Percentiles rank a stretch among this genome's conserved stretches.
Conservation (phyloP, 2,888 invertebrate genomes). For the Mellilla xanthometata region DNA sequence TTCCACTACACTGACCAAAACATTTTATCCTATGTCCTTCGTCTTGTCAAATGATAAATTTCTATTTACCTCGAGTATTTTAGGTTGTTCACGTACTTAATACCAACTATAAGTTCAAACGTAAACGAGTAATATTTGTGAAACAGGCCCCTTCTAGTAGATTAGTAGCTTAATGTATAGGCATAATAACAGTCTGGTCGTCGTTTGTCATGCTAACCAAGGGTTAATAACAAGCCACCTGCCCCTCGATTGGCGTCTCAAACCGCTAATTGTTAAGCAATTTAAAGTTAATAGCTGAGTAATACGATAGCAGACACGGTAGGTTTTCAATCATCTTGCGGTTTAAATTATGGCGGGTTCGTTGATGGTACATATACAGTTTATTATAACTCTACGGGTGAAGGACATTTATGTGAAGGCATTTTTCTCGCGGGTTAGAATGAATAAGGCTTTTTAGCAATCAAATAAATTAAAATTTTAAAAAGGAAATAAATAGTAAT, state of each 20-base stretch:
- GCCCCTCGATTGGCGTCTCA: slow-evolving; percentile 57
- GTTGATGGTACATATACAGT: slow-evolving; percentile 4
- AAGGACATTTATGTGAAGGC: too few relatives aligned
- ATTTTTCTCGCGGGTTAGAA: too few relatives aligned
- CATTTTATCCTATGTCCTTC: too few relatives aligned
- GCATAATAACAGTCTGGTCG: slow-evolving; percentile 40
- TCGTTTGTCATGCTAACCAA: slow-evolving; percentile 65
- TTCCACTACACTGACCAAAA: too few relatives aligned
- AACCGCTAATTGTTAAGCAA: slow-evolving; percentile 56
- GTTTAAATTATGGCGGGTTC: slow-evolving; percentile 7
- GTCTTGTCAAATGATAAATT: too few relatives aligned
- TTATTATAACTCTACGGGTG: too few relatives aligned
- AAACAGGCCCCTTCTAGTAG: not conserved
- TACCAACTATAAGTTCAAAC: too few relatives aligned
- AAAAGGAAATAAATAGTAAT: too few relatives aligned
- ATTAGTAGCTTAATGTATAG: slow-evolving; percentile 3
- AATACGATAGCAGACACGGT: slow-evolving; percentile 25
- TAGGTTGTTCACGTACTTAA: too few relatives aligned
- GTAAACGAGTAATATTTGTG: not conserved
- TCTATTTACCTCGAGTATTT: too few relatives aligned
- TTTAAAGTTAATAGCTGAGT: slow-evolving; percentile 50
- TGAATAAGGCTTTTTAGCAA: too few relatives aligned
- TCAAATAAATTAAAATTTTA: too few relatives aligned
- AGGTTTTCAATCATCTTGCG: slow-evolving; percentile 24
- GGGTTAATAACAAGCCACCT: slow-evolving; percentile 55